A percentile compares a stretch with the other conserved stretches of the same genome.
These are phyloP conservation scores for Thymelicus acteon DNA, from an alignment of 2,888 invertebrate species.

Conservation along the genomic window DNA sequence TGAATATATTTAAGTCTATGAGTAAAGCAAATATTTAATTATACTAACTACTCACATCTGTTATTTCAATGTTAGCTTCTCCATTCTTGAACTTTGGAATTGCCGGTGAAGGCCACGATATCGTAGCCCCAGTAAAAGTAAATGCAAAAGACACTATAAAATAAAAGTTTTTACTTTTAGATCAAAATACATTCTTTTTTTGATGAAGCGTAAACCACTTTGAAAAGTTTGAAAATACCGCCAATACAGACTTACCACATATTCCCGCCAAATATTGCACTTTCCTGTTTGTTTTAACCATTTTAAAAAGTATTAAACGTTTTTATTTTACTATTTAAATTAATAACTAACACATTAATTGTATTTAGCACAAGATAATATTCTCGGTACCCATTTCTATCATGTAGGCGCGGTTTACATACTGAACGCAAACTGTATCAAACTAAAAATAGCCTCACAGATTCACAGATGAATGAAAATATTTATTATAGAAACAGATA, in stretches of 20 bases:
- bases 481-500: too few relatives aligned
- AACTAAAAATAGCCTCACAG: too few relatives aligned
- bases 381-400: too few relatives aligned
- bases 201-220: background rate
- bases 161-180: constrained; percentile 38
- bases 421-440: too few relatives aligned
- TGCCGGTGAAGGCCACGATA: constrained; percentile 84
- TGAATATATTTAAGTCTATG: too few relatives aligned
- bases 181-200: background rate
- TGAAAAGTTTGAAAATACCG: constrained; percentile 53
- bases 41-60: constrained; percentile 69
- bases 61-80: constrained; percentile 67
- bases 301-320: background rate
- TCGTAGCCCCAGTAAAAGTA: constrained; percentile 74
- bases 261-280: constrained; percentile 77
- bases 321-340: background rate
- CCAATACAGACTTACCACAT: constrained; percentile 65
- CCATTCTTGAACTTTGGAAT: constrained; percentile 79
- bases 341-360: too few relatives aligned
- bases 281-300: constrained; percentile 52
- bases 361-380: too few relatives aligned
- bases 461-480: too few relatives aligned
- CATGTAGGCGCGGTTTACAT: too few relatives aligned
- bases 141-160: constrained; percentile 72
- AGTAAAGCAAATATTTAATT: background rate